These are phyloP conservation scores for Diprion similis DNA, from an alignment of 1,140 invertebrate species.

Conservation along the genomic window DNA sequence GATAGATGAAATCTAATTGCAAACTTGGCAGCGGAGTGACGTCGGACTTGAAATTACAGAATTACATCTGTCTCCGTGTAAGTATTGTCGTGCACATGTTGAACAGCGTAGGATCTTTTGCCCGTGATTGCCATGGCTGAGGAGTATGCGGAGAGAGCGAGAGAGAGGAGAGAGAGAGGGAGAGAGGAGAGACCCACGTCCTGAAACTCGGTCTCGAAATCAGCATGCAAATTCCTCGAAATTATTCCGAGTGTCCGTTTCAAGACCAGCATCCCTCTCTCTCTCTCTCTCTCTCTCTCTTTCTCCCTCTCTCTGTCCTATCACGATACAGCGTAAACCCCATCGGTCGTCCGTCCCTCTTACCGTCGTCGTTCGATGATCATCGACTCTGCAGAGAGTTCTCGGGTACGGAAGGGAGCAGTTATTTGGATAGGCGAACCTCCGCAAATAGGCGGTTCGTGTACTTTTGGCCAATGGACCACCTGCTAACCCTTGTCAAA, in stretches of 20 bases:
- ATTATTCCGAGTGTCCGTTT: slow-evolving; percentile 54
- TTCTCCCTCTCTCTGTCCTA: no score
- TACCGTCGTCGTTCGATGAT: no score
- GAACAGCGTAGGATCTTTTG: neutral
- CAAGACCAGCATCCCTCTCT: slow-evolving; percentile 21
- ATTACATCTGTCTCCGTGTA: neutral
- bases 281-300: no score
- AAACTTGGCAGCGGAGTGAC: neutral
- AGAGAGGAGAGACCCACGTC: no score
- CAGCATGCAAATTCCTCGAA: slow-evolving; percentile 56
- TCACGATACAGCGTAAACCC: neutral
- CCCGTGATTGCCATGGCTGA: neutral
- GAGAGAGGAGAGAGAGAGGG: neutral
- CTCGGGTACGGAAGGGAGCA: no score
- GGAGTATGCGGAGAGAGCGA: neutral
- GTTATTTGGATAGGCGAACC: slow-evolving; percentile 3
- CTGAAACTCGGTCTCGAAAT: slow-evolving; percentile 55
- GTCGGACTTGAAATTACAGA: neutral
- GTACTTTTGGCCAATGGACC: neutral
- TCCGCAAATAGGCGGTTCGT: neutral
- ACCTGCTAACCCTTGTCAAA: slow-evolving; percentile 5
- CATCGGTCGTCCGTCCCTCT: no score
- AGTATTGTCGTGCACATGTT: neutral
- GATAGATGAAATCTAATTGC: neutral
- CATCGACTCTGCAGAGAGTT: neutral